Percentiles rank a stretch among this genome's conserved stretches.
Conservation (phyloP, 2,888 invertebrate species). For the Trachelus stipa region DNA sequence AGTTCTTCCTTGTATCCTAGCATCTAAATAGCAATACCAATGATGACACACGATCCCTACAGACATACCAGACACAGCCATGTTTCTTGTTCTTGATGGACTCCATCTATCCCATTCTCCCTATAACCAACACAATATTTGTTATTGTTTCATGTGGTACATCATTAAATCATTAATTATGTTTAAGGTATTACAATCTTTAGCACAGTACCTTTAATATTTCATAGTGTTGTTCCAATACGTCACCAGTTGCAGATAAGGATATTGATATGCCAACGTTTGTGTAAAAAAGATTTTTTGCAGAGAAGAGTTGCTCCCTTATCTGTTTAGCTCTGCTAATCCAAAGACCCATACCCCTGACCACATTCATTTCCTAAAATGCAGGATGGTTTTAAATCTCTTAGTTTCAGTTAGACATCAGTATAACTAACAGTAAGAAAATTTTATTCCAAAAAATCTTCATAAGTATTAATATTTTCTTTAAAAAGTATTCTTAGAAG, state of each 20-base stretch:
- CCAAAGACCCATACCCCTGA: conserved; percentile 35
- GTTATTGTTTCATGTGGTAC: not conserved
- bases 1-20: conserved; percentile 76
- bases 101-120: conserved; percentile 72
- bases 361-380: conserved; percentile 45
- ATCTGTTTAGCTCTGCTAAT: conserved; percentile 33
- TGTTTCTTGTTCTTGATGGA: conserved; percentile 75
- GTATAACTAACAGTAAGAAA: not conserved
- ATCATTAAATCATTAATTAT: not conserved
- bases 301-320: conserved; percentile 51
- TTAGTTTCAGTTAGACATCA: not conserved
- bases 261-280: conserved; percentile 82
- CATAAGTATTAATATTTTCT: not conserved
- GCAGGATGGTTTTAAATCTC: not conserved
- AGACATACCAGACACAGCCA: conserved; percentile 81
- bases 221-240: conserved; percentile 85
- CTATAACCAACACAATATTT: conserved; percentile 29
- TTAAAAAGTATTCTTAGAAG: not conserved
- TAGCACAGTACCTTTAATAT: conserved; percentile 63
- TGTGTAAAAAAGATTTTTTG: conserved; percentile 79
- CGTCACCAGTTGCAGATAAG: conserved; percentile 83
- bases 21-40: conserved; percentile 87
- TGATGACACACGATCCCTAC: conserved; percentile 86
- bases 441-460: not conserved
- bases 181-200: not conserved